Percentiles rank a stretch among this genome's conserved stretches.
These are phyloP conservation scores for Caenorhabditis doughertyi DNA, from an alignment of 2,888 invertebrate genomes.

Conservation along the genomic window DNA sequence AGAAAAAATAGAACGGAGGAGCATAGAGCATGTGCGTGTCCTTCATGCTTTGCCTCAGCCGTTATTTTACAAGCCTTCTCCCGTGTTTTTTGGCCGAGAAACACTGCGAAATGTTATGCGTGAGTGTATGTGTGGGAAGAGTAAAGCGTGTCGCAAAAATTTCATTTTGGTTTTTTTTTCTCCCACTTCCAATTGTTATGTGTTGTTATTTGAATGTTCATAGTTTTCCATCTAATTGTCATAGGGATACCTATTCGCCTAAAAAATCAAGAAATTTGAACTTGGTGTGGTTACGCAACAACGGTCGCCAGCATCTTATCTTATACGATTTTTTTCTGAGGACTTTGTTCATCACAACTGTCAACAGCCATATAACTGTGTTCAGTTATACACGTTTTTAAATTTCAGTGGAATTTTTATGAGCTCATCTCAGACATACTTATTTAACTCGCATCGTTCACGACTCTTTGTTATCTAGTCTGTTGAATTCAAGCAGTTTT, in stretches of 20 bases:
- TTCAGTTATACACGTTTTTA: no score
- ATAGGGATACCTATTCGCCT: not conserved
- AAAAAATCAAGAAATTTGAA: no score
- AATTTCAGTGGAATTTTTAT: not conserved
- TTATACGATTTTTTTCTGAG: no score
- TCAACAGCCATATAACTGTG: no score
- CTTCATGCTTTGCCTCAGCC: constrained; percentile 29
- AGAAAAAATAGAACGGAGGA: constrained; percentile 19
- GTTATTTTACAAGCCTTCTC: constrained; percentile 45
- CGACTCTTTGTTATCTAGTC: no score
- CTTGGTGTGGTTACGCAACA: no score
- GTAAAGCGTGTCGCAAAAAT: constrained; percentile 41
- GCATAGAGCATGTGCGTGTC: constrained; percentile 43
- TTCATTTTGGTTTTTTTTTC: constrained; percentile 42
- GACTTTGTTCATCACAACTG: no score
- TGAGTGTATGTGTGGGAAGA: constrained; percentile 35
- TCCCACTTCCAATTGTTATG: not conserved
- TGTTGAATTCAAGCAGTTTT: not conserved
- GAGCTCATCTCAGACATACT: not conserved
- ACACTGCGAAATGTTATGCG: constrained; percentile 41
- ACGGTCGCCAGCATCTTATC: no score
- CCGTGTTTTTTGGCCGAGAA: constrained; percentile 48
- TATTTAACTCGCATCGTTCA: no score
- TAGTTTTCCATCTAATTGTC: not conserved
- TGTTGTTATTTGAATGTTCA: not conserved